A percentile compares a stretch with the other conserved stretches of the same genome.
These are phyloP conservation scores for Palloptera scutellata DNA, from an alignment of 2,888 invertebrate genomes.

Conservation along the genomic window DNA sequence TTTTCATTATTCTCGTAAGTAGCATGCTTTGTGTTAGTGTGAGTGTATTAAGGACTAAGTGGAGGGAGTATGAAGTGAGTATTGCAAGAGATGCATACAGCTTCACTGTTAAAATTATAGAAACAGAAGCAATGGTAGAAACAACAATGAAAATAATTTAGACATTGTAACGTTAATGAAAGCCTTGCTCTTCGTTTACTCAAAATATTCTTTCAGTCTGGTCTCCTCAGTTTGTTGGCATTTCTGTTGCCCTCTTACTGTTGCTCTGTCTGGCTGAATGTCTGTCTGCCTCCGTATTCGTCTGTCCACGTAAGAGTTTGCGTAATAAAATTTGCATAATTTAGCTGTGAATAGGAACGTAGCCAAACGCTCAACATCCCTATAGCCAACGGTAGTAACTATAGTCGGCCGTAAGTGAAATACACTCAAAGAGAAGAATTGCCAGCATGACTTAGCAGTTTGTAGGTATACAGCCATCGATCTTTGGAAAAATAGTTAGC, in stretches of 20 bases:
- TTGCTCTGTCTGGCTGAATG: conserved; percentile 12
- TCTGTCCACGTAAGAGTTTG: conserved; percentile 57
- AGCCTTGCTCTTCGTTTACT: conserved; percentile 60
- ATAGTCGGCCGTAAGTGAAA: too few species aligned
- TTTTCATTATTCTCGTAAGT: conserved; percentile 8
- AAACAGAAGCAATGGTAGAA: conserved; percentile 18
- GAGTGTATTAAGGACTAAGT: background rate
- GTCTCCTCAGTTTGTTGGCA: conserved; percentile 14
- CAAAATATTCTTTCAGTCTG: conserved; percentile 23
- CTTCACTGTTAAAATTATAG: conserved; percentile 21
- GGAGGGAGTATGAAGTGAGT: too few species aligned
- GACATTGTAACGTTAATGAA: conserved; percentile 61
- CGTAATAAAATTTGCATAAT: conserved; percentile 64
- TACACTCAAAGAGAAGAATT: too few species aligned
- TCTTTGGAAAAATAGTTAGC: too few species aligned
- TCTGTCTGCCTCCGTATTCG: conserved; percentile 16
- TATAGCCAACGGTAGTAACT: too few species aligned
- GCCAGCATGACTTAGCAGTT: too few species aligned
- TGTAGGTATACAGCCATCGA: too few species aligned
- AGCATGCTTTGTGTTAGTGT: background rate
- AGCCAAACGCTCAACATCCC: too few species aligned
- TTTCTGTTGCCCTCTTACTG: conserved; percentile 7
- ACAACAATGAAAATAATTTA: conserved; percentile 53
- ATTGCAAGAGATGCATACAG: conserved; percentile 5
- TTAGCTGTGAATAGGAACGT: conserved; percentile 48